Base-by-base conservation (phyloP, 2,113 vertebrate genomes). In the Neodontobutis hainanensis region DNA sequence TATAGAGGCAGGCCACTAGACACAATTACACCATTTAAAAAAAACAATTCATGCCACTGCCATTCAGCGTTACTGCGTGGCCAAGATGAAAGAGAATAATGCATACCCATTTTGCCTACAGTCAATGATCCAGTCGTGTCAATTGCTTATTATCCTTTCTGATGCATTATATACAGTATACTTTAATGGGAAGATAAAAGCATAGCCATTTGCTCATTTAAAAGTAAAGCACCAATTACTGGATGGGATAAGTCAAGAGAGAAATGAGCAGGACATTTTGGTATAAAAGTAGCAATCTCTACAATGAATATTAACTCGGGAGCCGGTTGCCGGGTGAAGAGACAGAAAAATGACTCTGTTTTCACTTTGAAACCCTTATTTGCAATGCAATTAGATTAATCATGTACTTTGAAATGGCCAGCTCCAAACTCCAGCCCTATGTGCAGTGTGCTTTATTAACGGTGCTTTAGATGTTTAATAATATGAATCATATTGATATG, bases 1-100 rank as follows among this genome's bases (percentile, higher is more conserved):
- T 50, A 77, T 0, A 27, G 64, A 90, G 82, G 83, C 78, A 75
- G 81, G 67, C 48, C 73, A 81, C 59, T 0, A 52, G 58, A 78
- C 67, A 64, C 86, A 85, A 91, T 92, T 84, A 89, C 77, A 65
- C 70, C 85, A 77, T 91, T 92, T 87, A 87, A 80, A 68, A 65
- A 84, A 77, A 88, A 77, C 63, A 67, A 77, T 87, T 71, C 43
- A 73, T 59, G 76, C 71, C 84, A 82, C 68, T 79, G 61, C 66
- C 61, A 44, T 88, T 84, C 65, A 76, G 82, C 68, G 78, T 76
- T 75, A 56, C 52, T 49, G 68, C 47, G 11, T 46, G 55, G 49
- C 15, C 36, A n/a, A 82, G 81, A 90, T 89, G 69, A 91, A 87
- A 90, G 74, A 71, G 78, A 88, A 87, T 81, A 78, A 87, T 75